Evolutionary conservation across 2,113 vertebrate genomes (phyloP), one percentile per base, ranked within the genome.

Genomic region (Paratilapia polleni): DNA sequence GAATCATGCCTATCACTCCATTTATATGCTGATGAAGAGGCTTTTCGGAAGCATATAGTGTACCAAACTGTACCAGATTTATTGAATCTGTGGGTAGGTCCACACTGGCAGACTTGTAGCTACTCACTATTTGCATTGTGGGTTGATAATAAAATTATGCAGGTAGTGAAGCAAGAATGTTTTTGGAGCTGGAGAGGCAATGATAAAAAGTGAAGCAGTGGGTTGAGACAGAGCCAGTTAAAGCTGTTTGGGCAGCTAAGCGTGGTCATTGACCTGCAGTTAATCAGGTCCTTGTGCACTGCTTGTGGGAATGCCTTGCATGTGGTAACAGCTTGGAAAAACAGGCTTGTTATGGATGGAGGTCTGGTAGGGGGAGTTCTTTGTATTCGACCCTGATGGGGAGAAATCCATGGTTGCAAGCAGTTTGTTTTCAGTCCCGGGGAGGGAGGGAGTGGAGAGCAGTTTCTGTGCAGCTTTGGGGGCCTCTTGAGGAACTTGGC

Each of bases 301-400:
- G 87, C 87, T 78, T 87, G 86, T 91, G 90, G 80, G 93, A 93
- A 92, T 83, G 82, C 76, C 70, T 86, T 57, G 49, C 63, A 91
- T 93, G 90, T 79, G 82, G 86, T 62, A 90, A 92, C 91, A 82
- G 91, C 89, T 90, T 91, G 89, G 82, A 79, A 91, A 90, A 93
- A 90, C 89, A 84, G 24, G 58, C 80, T 90, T 91, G 92, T 91
- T 92, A 82, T 89, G 81, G 85, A 86, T 61, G 3, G 59, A 81
- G 64, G 70, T 59, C 64, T 78, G 73, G 43, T 34, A 19, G 79
- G 80, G 88, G 88, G 78, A 41, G 22, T 81, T 86, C 88, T 94
- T 94, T 95, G 94, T 95, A 73, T 88, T 85, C 52, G 3, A 66
- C 38, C 66, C 66, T 12, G 61, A 76, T 87, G 87, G 73, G 80